These are phyloP conservation scores for Clostera curtula DNA, from an alignment of 2,888 invertebrate species.

Conservation along the genomic window DNA sequence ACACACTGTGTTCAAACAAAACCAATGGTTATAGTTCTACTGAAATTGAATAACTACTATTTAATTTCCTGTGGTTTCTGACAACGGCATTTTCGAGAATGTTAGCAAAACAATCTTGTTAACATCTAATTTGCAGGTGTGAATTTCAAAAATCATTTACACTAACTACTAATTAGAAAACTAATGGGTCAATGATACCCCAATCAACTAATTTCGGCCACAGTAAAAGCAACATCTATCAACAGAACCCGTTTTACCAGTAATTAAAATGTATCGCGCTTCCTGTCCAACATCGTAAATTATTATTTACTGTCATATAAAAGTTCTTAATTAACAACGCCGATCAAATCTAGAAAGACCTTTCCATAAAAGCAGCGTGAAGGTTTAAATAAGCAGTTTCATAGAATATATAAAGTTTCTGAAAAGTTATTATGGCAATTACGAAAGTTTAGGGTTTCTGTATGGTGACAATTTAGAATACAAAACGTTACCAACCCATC, in stretches of 20 bases:
- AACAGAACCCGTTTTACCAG: constrained; percentile 6
- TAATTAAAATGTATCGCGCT: constrained; percentile 8
- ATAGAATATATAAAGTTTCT: no score
- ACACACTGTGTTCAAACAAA: constrained; percentile 24
- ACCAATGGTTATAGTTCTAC: constrained; percentile 1
- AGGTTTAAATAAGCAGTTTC: no score
- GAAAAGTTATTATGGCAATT: no score
- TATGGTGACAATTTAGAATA: no score
- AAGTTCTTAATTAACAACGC: constrained; percentile 14
- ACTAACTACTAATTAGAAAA: neutral
- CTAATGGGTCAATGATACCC: neutral
- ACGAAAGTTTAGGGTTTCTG: no score
- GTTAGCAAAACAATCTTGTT: neutral
- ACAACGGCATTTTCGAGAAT: neutral
- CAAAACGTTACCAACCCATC: no score
- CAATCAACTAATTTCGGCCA: neutral
- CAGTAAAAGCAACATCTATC: constrained; percentile 10
- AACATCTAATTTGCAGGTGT: neutral
- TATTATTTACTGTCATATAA: constrained; percentile 20
- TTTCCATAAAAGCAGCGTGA: constrained; percentile 4
- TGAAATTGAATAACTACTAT: neutral
- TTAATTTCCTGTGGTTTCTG: neutral
- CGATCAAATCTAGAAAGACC: constrained; percentile 7
- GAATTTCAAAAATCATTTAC: neutral
- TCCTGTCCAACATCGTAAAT: constrained; percentile 13